These are phyloP conservation scores for Stratiolaelaps scimitus DNA, from an alignment of 1,140 invertebrate species.

Conservation along the genomic window DNA sequence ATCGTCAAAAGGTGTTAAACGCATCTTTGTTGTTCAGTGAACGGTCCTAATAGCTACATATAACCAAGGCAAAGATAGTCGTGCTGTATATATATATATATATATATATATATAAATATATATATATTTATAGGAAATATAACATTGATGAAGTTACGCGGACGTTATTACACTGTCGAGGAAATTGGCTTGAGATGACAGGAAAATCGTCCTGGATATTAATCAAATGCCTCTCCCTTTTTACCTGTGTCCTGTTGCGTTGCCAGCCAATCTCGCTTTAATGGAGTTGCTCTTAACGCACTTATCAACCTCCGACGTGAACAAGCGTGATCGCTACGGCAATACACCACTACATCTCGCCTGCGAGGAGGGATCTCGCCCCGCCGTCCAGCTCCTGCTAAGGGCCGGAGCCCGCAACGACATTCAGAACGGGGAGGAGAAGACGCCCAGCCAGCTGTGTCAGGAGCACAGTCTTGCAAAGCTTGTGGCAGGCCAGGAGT, in stretches of 20 bases:
- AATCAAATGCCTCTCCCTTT: neutral
- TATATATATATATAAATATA: too few relatives aligned
- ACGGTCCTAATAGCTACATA: too few relatives aligned
- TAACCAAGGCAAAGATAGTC: too few relatives aligned
- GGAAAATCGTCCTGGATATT: neutral
- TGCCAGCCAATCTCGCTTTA: too few relatives aligned
- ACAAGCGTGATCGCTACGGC: neutral
- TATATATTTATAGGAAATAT: too few relatives aligned
- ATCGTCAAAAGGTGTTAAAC: neutral
- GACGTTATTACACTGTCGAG: too few relatives aligned
- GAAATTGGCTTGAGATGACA: neutral
- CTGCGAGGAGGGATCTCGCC: conserved; percentile 9
- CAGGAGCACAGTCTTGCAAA: neutral
- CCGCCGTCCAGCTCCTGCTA: conserved; percentile 1
- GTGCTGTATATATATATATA: too few relatives aligned
- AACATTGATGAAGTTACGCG: too few relatives aligned
- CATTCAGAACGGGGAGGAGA: neutral
- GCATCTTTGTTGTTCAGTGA: too few relatives aligned
- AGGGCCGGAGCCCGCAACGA: neutral
- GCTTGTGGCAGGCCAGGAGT: neutral
- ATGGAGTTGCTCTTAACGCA: too few relatives aligned
- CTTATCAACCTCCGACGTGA: neutral
- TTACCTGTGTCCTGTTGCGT: too few relatives aligned
- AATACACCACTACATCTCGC: conserved; percentile 4
- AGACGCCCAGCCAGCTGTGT: neutral